Conservation (phyloP, 2,888 invertebrate species). For the Apocheima hispidaria region DNA sequence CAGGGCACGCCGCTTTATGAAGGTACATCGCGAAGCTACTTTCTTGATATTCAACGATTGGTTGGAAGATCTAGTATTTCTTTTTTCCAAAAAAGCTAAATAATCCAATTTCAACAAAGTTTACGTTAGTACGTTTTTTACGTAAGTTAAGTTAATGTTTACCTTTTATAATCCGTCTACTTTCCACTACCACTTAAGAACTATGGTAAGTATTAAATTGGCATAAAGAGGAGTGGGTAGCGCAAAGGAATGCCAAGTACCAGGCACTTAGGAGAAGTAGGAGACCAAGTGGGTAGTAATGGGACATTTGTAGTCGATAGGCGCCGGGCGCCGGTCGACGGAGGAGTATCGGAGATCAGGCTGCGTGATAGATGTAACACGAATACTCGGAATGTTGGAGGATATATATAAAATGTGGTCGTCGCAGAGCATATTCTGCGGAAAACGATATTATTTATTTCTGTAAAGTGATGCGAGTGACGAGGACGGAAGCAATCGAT, state of each 20-base stretch:
- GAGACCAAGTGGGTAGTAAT: constrained; percentile 17
- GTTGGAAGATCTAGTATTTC: too few relatives aligned
- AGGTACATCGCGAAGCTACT: too few relatives aligned
- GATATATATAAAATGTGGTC: neutral
- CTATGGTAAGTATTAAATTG: neutral
- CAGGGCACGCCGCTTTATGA: too few relatives aligned
- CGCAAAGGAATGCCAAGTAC: constrained; percentile 21
- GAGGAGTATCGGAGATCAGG: constrained; percentile 19
- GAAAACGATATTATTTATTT: neutral
- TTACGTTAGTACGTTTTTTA: too few relatives aligned
- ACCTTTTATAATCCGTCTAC: too few relatives aligned
- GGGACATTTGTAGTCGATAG: constrained; percentile 26
- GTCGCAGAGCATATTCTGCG: neutral
- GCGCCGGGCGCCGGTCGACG: constrained; percentile 36
- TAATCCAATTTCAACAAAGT: too few relatives aligned
- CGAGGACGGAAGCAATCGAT: neutral
- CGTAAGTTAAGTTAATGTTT: too few relatives aligned
- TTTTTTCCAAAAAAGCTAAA: too few relatives aligned
- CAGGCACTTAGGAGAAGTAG: constrained; percentile 16
- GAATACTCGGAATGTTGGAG: neutral
- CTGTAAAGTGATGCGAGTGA: neutral
- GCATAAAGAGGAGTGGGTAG: neutral
- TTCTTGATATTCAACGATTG: too few relatives aligned
- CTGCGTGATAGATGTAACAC: constrained; percentile 9
- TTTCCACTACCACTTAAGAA: too few relatives aligned